Base-by-base conservation (phyloP, 2,888 invertebrate genomes). In the Archips xylosteana region DNA sequence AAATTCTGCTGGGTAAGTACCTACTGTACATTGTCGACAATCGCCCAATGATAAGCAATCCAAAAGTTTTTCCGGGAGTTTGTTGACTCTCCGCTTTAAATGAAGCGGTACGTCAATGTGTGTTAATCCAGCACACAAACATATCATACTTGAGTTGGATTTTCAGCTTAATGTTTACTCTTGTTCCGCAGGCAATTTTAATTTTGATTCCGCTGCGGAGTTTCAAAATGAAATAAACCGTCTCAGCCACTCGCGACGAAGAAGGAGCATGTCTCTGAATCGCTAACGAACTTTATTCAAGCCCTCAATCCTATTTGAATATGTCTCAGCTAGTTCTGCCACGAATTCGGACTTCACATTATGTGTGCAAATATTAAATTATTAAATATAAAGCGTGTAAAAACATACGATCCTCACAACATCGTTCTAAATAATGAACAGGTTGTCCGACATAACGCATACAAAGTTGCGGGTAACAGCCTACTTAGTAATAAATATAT, bases 271-370 rank as follows among this genome's bases (percentile, higher is more conserved):
- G 79, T 79, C 78, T 77, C 77, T 78, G 80, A 80, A 82, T 80
- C 78, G 75, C 81, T 82, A 82, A 83, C 80, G 81, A 82, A 80
- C 79, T 79, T 79, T 78, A 80, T 81, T 80, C 80, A 80, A 76
- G 76, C 77, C 78, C 76, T 74, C 80, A 82, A 80, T 79, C 77
- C 75, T 77, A 80, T 80, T 78, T 80, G 78, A 81, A 81, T 81
- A 78, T 74, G 69, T 78, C 74, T 75, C 65, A 75, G 73, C 66
- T 70, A 68, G 70, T 75, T 68, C 39, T 10, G 66, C 15, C 32
- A 57, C 32, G 45, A 63, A 47, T 47, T 63, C 32, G 13, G 32
- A 47, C 47, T 63, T 34, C 13, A 47, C 47, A 32, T 47, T 32
- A 34, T 34, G 23, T 32, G 57, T 12, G 13, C 3, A 57, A 34